Percentiles rank a stretch among this genome's conserved stretches.
phyloP scores from a whole-genome alignment of 2,888 invertebrate species.

The Campaea margaritaria region DNA sequence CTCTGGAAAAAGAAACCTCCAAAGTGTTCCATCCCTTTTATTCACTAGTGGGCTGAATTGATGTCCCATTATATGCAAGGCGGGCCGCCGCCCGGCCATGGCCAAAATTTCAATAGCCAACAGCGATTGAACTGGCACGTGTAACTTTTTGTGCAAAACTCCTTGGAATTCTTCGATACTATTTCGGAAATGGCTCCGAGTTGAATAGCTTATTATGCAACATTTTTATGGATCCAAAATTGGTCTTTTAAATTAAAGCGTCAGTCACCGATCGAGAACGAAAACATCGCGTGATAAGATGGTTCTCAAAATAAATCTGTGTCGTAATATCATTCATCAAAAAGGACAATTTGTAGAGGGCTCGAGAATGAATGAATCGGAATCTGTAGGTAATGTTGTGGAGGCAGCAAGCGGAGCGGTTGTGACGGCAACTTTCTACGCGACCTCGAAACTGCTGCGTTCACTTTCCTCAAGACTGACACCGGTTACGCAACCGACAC shows the following conservation, averaged over 20 bases:
- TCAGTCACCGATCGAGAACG: constrained; percentile 50
- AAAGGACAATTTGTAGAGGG: constrained; percentile 33
- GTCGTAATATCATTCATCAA: constrained; percentile 44
- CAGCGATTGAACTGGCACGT: constrained; percentile 80
- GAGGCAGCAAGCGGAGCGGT: constrained; percentile 57
- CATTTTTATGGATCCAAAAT: constrained; percentile 59
- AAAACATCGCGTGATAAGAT: constrained; percentile 56
- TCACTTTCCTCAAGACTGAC: constrained; percentile 82
- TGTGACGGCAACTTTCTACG: constrained; percentile 80
- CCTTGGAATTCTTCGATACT: constrained; percentile 74
- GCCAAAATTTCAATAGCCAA: constrained; percentile 81
- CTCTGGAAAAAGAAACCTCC: constrained; percentile 36
- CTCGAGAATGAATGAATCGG: constrained; percentile 50
- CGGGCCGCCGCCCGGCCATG: constrained; percentile 65
- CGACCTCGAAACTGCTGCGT: constrained; percentile 83
- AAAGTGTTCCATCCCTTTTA: constrained; percentile 53
- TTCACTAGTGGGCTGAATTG: constrained; percentile 66
- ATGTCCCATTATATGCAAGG: constrained; percentile 76
- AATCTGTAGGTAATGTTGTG: constrained; percentile 47
- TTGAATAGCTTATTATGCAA: constrained; percentile 82
- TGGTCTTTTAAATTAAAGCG: constrained; percentile 54
- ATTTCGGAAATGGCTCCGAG: constrained; percentile 60
- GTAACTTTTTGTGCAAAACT: constrained; percentile 82
- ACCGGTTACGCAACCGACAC: constrained; percentile 81
- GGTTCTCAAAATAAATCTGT: constrained; percentile 42